phyloP scores from a whole-genome alignment of 1,140 invertebrate species.

The Charaxes varanes region DNA sequence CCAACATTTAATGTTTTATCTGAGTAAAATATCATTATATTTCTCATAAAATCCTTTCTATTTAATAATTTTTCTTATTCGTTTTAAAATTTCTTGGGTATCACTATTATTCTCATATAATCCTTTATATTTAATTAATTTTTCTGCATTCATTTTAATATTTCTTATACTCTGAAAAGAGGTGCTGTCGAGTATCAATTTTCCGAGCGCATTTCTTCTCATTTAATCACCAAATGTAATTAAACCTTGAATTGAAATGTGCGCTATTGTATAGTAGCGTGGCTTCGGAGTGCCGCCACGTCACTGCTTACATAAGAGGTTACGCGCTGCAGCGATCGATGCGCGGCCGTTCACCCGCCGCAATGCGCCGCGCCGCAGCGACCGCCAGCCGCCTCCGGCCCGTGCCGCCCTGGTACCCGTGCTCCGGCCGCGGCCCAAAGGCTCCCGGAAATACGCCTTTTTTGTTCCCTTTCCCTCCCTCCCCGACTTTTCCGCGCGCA shows the following conservation, averaged over 20 bases:
- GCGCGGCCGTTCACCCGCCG: constrained; percentile 67
- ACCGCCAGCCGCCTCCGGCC: constrained; percentile 31
- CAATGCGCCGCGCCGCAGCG: constrained; percentile 55
- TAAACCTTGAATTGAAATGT: constrained; percentile 14
- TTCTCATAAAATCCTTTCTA: too few relatives aligned
- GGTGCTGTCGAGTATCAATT: too few relatives aligned
- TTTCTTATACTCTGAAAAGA: too few relatives aligned
- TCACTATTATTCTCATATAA: too few relatives aligned
- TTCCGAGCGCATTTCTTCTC: too few relatives aligned
- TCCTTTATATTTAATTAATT: too few relatives aligned
- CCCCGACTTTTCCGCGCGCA: too few relatives aligned
- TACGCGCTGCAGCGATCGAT: constrained; percentile 57
- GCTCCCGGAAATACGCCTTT: constrained; percentile 27
- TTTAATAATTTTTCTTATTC: too few relatives aligned
- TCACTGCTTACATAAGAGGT: constrained; percentile 60
- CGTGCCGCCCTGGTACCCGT: constrained; percentile 50
- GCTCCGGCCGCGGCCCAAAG: constrained; percentile 21
- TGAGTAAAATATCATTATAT: too few relatives aligned
- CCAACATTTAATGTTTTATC: too few relatives aligned
- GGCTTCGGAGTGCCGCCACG: constrained; percentile 31
- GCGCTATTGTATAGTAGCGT: constrained; percentile 9
- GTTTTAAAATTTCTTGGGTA: too few relatives aligned
- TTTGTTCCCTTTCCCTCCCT: constrained; percentile 20
- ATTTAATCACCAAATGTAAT: constrained; percentile 14
- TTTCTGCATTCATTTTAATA: too few relatives aligned